phyloP scores from a whole-genome alignment of 35 echinoderm and acorn worm genomes.

The Heliocidaris erythrogramma region DNA sequence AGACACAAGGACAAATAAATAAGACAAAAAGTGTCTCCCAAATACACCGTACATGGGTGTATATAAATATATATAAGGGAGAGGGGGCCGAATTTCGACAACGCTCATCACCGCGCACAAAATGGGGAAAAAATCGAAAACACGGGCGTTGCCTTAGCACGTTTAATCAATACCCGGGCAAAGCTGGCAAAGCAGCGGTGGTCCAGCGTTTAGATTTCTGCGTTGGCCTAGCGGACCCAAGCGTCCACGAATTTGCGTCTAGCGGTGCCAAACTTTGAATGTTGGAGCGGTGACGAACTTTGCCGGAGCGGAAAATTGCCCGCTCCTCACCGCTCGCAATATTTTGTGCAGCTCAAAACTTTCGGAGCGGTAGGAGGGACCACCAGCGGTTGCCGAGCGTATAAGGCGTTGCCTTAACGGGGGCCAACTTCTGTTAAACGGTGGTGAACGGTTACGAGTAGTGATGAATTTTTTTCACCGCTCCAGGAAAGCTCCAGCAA shows the following conservation, averaged over 20 bases:
- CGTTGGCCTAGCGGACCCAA: slow-evolving; percentile 33
- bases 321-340: slow-evolving; percentile 35
- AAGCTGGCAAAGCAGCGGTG: no score
- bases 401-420: slow-evolving; percentile 35
- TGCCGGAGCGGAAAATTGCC: slow-evolving; percentile 33
- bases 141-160: slow-evolving; percentile 38
- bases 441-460: slow-evolving; percentile 32
- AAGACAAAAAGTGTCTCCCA: no score
- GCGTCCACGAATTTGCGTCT: slow-evolving; percentile 31
- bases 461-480: slow-evolving; percentile 36
- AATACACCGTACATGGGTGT: no score
- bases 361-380: slow-evolving; percentile 40
- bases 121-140: slow-evolving; percentile 6
- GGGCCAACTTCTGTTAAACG: slow-evolving; percentile 13
- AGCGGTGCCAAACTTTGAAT: slow-evolving; percentile 46
- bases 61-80: no score
- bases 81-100: slow-evolving; percentile 8
- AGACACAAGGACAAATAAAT: no score
- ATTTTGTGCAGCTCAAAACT: slow-evolving; percentile 42
- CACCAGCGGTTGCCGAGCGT: slow-evolving; percentile 19
- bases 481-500: slow-evolving; percentile 38
- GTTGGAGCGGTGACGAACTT: slow-evolving; percentile 26
- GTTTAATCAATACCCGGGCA: no score
- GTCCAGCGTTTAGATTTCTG: no score
- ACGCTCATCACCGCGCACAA: slow-evolving; percentile 12